phyloP scores from a whole-genome alignment of 2,888 invertebrate genomes.

The Vesta saturnalis region DNA sequence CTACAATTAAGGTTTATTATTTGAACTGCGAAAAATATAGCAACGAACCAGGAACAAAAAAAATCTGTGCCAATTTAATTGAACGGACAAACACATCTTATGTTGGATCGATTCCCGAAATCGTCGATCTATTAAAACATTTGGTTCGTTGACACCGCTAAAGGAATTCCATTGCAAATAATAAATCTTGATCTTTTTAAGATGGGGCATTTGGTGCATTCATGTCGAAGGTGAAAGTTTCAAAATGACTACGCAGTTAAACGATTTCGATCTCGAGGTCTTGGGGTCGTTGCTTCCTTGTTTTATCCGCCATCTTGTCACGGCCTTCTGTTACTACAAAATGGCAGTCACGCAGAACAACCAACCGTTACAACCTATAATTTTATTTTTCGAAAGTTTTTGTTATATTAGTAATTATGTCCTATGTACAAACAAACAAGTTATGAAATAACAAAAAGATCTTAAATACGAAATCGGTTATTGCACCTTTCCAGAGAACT shows the following conservation, averaged over 20 bases:
- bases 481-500: constrained; percentile 6
- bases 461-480: constrained; percentile 19
- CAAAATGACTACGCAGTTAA: constrained; percentile 37
- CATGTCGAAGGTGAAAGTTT: constrained; percentile 38
- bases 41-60: constrained; percentile 37
- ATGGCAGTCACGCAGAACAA: constrained; percentile 41
- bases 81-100: constrained; percentile 20
- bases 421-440: constrained; percentile 30
- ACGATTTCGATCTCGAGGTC: constrained; percentile 40
- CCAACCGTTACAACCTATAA: constrained; percentile 38
- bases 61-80: constrained; percentile 37
- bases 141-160: constrained; percentile 31
- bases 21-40: constrained; percentile 13
- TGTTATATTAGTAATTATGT: constrained; percentile 19
- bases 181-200: constrained; percentile 8
- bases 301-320: constrained; percentile 38
- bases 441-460: constrained; percentile 29
- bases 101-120: constrained; percentile 32
- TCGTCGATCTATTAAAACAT: constrained; percentile 28
- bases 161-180: constrained; percentile 17
- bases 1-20: constrained; percentile 29
- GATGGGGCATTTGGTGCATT: constrained; percentile 21
- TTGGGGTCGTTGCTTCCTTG: constrained; percentile 40
- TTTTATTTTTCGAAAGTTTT: constrained; percentile 40
- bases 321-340: constrained; percentile 36